Evolutionary conservation across 2,113 vertebrate genomes (phyloP).

Genomic region (Rutilus rutilus): DNA sequence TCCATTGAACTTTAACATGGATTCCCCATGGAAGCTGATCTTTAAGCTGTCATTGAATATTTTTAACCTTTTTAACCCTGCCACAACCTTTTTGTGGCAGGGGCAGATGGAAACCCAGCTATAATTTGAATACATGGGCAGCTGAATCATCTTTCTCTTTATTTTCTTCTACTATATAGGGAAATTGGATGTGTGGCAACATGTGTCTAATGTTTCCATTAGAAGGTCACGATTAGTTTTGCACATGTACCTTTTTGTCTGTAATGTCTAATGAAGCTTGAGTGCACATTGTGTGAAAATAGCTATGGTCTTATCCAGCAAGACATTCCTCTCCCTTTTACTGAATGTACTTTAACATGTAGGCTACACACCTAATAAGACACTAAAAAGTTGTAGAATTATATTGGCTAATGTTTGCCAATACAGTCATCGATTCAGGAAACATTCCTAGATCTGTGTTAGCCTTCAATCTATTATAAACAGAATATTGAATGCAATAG

Average conservation of each 20-base stretch:
- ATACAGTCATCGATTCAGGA: neutral
- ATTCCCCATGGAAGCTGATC: conserved; percentile 38
- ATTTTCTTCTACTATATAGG: neutral
- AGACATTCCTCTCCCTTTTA: neutral
- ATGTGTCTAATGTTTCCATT: neutral
- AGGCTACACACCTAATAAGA: neutral
- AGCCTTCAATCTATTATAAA: neutral
- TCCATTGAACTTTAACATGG: conserved; percentile 43
- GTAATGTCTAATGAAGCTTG: neutral
- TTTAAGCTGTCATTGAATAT: conserved; percentile 41
- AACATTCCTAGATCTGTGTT: neutral
- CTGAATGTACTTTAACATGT: neutral
- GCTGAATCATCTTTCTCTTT: neutral
- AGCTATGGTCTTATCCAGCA: neutral
- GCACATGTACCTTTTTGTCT: neutral
- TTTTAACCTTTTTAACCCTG: conserved; percentile 15
- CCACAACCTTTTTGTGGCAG: conserved; percentile 19
- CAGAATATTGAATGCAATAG: neutral
- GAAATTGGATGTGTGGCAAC: neutral
- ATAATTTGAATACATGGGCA: conserved; percentile 6
- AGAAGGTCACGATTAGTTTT: neutral
- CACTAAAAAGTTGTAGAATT: neutral
- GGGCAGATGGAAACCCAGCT: conserved; percentile 36
- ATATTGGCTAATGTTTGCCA: neutral
- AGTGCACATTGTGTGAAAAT: neutral